These are phyloP conservation scores for Thamnaconus septentrionalis DNA, from an alignment of 2,113 vertebrate species.

Conservation along the genomic window DNA sequence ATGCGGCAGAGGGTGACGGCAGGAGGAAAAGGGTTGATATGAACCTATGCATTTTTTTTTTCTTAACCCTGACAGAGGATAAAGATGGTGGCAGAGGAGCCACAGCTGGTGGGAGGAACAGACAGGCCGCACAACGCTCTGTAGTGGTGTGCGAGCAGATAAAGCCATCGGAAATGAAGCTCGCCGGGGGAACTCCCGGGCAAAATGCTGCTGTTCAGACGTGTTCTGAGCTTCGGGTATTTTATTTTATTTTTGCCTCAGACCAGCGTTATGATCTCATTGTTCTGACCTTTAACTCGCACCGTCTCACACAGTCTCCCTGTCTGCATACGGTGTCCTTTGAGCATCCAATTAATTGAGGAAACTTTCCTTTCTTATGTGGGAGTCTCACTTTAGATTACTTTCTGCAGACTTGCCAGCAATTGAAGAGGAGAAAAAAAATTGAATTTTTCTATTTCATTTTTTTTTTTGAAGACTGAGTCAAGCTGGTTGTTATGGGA, in stretches of 20 bases:
- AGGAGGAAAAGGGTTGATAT: conserved; percentile 16
- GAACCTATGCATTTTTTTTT: conserved; percentile 33
- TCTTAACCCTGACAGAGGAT: conserved; percentile 33
- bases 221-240: neutral
- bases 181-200: conserved; percentile 19
- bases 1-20: no score
- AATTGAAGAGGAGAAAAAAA: no score
- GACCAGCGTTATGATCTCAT: neutral
- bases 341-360: neutral
- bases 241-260: neutral
- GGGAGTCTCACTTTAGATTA: neutral
- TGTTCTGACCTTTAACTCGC: neutral
- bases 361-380: neutral
- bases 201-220: conserved; percentile 25
- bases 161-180: conserved; percentile 49
- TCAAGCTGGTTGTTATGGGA: conserved; percentile 40
- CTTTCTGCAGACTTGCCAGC: neutral
- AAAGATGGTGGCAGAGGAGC: conserved; percentile 38
- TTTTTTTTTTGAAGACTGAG: no score
- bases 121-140: conserved; percentile 44
- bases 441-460: no score
- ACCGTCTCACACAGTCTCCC: neutral
- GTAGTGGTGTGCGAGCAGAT: conserved; percentile 34
- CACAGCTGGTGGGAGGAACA: conserved; percentile 57
- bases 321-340: neutral